These are phyloP conservation scores for Pluvianellus socialis DNA, from an alignment of 2,113 vertebrate genomes.

Conservation along the genomic window DNA sequence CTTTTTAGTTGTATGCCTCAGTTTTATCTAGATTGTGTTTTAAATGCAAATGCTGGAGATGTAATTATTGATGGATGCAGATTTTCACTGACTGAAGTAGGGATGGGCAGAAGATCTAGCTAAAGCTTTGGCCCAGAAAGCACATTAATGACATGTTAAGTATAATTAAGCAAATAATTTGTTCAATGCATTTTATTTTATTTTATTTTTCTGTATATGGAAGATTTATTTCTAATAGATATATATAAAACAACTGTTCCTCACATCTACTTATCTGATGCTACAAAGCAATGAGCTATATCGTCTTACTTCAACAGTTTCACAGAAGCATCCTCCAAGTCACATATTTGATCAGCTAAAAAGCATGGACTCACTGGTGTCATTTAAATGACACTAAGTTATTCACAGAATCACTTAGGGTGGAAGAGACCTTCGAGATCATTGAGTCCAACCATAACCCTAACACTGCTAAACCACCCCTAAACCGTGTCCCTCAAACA, in stretches of 20 bases:
- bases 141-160: neutral
- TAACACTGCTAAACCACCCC: too few species aligned
- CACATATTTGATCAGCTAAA: neutral
- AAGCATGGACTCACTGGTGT: neutral
- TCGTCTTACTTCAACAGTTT: neutral
- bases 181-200: neutral
- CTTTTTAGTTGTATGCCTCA: neutral
- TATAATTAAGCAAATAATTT: neutral
- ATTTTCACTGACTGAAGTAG: neutral
- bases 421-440: too few species aligned
- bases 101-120: neutral
- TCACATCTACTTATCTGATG: neutral
- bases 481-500: too few species aligned
- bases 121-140: neutral
- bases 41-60: neutral
- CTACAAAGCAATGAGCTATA: fast-evolving
- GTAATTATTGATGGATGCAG: neutral
- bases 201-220: neutral
- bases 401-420: too few species aligned
- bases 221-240: neutral
- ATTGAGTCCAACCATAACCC: too few species aligned
- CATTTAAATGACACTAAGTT: neutral
- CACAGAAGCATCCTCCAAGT: neutral
- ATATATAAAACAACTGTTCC: neutral
- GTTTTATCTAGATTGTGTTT: neutral